Base-by-base conservation (phyloP, 2,888 invertebrate species). In the Cosmia pyralina region DNA sequence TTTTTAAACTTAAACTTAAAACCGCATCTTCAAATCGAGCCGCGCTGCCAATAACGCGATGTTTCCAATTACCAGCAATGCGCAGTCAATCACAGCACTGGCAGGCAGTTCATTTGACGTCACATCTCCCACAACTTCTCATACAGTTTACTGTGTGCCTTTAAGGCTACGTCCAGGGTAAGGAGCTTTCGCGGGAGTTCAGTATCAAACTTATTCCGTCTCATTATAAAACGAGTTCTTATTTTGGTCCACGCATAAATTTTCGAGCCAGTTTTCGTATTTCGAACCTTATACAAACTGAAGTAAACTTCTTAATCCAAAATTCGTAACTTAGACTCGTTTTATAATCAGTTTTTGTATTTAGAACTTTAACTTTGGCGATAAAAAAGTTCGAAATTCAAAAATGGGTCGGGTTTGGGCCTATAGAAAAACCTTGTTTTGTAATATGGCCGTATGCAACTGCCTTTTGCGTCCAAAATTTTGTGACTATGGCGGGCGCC, bases 31-130 rank as follows among this genome's bases (percentile, higher is more conserved):
- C 85, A 87, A 88, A 90, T 88, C 87, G 85, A 87, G 82, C 83
- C 86, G 79, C 76, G 83, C 87, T 80, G 84, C 88, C 88, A 90
- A 90, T 91, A 92, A 90, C 88, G 84, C 85, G 86, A 87, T 86
- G 85, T 91, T 91, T 93, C 93, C 94, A 93, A 93, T 93, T 92
- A 93, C 91, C 85, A 79, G 85, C 90, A 93, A 92, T 90, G 90
- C 83, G 91, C 91, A 91, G 92, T 94, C 91, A 91, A 93, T 94
- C 93, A 93, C 86, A 77, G 58, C 63, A 77, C 71, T 86, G 87
- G 86, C 87, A 81, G 91, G 90, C 89, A 90, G 89, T 88, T 90
- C 90, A 90, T 91, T 91, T 87, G 87, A 70, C 87, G 87, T 85
- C 86, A 88, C 84, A 87, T 64, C 53, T 77, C 72, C 69, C 75